Evolutionary conservation across 2,797 vertebrate species (phyloP), one percentile per base, ranked within the genome.

Genomic region (Delichon dasypus): DNA sequence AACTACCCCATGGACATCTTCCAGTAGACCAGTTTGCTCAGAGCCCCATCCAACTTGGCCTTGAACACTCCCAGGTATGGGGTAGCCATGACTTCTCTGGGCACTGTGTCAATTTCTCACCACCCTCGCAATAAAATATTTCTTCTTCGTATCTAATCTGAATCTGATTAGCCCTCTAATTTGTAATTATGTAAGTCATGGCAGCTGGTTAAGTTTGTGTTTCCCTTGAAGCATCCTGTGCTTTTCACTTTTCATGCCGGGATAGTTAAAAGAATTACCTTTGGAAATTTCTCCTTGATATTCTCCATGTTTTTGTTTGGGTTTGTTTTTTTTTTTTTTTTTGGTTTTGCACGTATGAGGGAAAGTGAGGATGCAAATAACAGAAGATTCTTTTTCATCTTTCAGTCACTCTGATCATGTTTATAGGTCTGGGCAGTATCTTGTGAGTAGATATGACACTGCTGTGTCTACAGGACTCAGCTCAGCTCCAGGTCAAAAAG

Each of bases 31-130:
- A 58, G 17, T 15, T 6, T 53, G 13, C 18, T 77, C 38, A 47
- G 32, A 65, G 18, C 4, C 20, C 36, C 8, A 32, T 38, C 16
- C 45, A 72, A 4, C 29, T 18, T 27, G 30, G 17, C 18, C 15
- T 30, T 65, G 45, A 65, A 17, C 34, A 42, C 10, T 47, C 32
- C 11, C 40, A 66, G 10, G 13, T 6, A 10, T 17, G 15, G 18
- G 30, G 5, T 5, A 65, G 47, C 18, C 40, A 78, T 4, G 4
- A 10, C 13, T 29, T 64, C 32, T 25, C 42, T 38, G 32, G 32
- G 5, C 13, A 64, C 4, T 65, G 25, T 0, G 0, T 17, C 26
- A 27, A 16, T 30, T 15, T 20, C 7, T 47, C 45, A 34, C 7
- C 13, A 71, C 18, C 38, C 18, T 42, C 0, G 0, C 9, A 26